Conservation (phyloP, 2,888 invertebrate genomes). For the Hedya salicella region DNA sequence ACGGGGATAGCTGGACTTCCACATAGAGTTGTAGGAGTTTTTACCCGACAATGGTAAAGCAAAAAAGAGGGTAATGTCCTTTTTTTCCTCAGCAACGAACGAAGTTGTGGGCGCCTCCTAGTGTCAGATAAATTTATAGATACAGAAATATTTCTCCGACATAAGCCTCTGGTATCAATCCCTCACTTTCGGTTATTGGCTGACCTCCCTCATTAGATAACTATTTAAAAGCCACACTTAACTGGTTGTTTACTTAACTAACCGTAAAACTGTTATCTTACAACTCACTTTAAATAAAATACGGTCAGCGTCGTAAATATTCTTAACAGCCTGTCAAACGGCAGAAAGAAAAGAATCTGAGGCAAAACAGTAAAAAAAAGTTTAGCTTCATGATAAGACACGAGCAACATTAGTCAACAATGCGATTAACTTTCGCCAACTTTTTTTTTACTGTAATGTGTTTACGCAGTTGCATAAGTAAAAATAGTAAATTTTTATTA, state of each 20-base stretch:
- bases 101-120: no score
- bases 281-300: constrained; percentile 42
- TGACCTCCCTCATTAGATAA: constrained; percentile 35
- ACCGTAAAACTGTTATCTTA: constrained; percentile 39
- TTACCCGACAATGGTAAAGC: no score
- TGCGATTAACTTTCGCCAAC: constrained; percentile 10
- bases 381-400: constrained; percentile 2
- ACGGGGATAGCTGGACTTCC: no score
- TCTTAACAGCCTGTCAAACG: constrained; percentile 28
- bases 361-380: constrained; percentile 20
- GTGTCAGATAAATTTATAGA: background rate
- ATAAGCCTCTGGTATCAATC: constrained; percentile 11
- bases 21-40: no score
- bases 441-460: constrained; percentile 1
- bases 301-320: constrained; percentile 36
- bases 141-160: background rate
- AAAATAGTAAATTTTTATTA: no score
- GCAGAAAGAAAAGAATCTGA: background rate
- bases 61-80: no score
- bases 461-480: background rate
- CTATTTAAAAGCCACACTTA: constrained; percentile 42
- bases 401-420: constrained; percentile 5
- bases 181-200: constrained; percentile 28
- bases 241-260: constrained; percentile 42
- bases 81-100: no score